Conservation (phyloP, 2,113 vertebrate species). For the Phasianus colchicus region DNA sequence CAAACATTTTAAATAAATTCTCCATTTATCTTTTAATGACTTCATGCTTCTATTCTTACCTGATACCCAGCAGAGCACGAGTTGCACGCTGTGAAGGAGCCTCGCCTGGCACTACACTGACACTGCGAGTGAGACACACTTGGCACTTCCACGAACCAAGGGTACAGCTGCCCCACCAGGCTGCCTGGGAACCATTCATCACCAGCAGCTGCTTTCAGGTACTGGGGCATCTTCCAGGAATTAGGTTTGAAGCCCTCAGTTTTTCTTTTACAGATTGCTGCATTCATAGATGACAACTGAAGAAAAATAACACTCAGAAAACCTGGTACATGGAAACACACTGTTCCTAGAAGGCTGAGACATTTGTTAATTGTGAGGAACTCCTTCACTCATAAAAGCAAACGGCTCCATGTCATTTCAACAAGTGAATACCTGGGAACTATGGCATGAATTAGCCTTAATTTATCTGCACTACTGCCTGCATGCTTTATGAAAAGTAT, state of each 20-base stretch:
- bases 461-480: conserved; percentile 55
- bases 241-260: neutral
- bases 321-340: neutral
- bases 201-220: neutral
- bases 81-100: neutral
- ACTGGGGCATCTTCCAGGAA: conserved; percentile 24
- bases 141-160: neutral
- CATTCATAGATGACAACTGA: neutral
- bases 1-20: neutral
- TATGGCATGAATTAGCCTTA: conserved; percentile 49
- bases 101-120: neutral
- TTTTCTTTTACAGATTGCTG: neutral
- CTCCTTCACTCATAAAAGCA: conserved; percentile 45
- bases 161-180: neutral
- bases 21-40: neutral
- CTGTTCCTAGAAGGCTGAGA: conserved; percentile 28
- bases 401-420: conserved; percentile 37
- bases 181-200: neutral
- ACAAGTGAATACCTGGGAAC: conserved; percentile 46
- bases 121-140: accelerated
- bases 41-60: neutral
- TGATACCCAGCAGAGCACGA: neutral
- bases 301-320: neutral
- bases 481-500: conserved; percentile 47
- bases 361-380: conserved; percentile 43